Evolutionary conservation across 2,113 vertebrate genomes (phyloP), one percentile per base, ranked within the genome.

Genomic region (Osmerus mordax): DNA sequence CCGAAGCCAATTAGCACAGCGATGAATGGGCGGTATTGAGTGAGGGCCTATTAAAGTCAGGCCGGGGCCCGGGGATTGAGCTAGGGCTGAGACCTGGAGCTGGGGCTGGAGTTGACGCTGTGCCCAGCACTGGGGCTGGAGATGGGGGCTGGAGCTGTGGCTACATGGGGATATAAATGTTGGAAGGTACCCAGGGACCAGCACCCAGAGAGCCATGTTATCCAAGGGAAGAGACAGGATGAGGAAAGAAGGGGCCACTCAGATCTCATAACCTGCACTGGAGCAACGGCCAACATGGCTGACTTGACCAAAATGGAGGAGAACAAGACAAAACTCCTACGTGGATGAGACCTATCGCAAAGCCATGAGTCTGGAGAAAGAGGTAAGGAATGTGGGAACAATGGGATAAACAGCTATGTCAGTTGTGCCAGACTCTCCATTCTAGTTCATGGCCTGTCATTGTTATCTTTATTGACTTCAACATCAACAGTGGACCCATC

Each of bases 401-500:
- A 89, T 81, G 80, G 83, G 85, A 47, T 47, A 86, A 82, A 88
- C 85, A 84, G 82, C 81, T 84, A 77, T 85, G 85, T 47, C 41
- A 2, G 41, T 47, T 9, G 41, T 47, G 7, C 41, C 41, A 47
- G 41, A 47, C 9, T 47, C 41, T 47, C 41, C 9, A 47, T 47
- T 47, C 41, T 8, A 28, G 25, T 28, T 83, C 81, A 76, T 12
- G 71, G 86, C 81, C 86, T 86, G 88, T 91, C 85, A 89, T 88
- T 88, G 89, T 90, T 90, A 88, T 77, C 87, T 90, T 90, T 87
- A 86, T 87, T 89, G 86, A 83, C 85, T 87, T 47, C 41, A 87
- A 89, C 86, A 88, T 88, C 84, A 91, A 90, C 88, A 90, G 87
- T 91, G 90, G 90, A 88, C 84, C 84, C 84, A 84, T 87, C 80